Evolutionary conservation across 2,797 vertebrate genomes (phyloP), one percentile per base, ranked within the genome.

Genomic region (Arrhamphus sclerolepis): DNA sequence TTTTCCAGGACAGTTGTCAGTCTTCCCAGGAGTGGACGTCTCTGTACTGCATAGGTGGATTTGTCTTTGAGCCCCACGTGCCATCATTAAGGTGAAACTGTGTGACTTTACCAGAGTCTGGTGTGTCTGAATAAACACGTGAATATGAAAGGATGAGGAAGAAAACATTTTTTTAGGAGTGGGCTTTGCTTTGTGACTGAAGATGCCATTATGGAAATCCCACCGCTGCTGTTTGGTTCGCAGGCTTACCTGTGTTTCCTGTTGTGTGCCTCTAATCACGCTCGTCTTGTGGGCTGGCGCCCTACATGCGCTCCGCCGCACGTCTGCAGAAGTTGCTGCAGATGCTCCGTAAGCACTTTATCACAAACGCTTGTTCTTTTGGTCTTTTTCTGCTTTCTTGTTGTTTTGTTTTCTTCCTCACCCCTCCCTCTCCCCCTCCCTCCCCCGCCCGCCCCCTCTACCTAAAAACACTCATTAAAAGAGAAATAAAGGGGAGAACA

Each of bases 341-440:
- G 92, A 89, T 70, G 90, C 92, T 88, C 87, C 1, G 87, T 92
- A 92, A 93, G 92, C 92, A 93, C 89, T 92, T 93, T 91, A 91
- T 89, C 92, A 90, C 63, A 90, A 85, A 87, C 38, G 88, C 86
- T 84, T 90, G 82, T 91, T 92, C 90, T 89, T 89, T 89, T 89
- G 80, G 75, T 91, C 82, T 89, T 84, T 87, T 90, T 86, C 83
- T 90, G 89, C 90, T 90, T 91, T 88, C 85, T 87, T 91, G 87
- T 92, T 92, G 89, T 93, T 92, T 92, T 92, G 87, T 92, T 92
- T 89, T 89, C 42, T 44, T 20, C 42, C 20, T 80, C 72, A 67
- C 34, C 63, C 57, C 47, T 67, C 61, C 28, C 21, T 24, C n/a
- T n/a, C n/a, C 54, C 46, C 67, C 57, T 29, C 41, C 41, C 40